These are phyloP conservation scores for Cnemophilus loriae DNA, from an alignment of 2,113 vertebrate genomes.

Conservation along the genomic window DNA sequence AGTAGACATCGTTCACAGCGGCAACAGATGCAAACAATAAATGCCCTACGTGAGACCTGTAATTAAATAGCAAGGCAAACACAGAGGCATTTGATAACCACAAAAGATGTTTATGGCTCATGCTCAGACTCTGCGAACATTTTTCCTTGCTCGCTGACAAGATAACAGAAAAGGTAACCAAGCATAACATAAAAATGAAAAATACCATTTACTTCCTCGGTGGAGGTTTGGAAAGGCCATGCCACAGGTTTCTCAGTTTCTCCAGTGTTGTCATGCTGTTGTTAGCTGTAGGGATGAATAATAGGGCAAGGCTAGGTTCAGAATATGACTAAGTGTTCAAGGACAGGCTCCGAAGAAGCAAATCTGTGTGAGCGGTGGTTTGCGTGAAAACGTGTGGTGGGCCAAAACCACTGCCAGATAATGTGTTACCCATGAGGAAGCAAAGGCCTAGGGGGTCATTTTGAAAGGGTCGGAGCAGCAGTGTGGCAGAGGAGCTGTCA, in stretches of 20 bases:
- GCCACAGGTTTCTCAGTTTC: neutral
- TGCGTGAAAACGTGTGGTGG: neutral
- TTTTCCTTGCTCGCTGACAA: slow-evolving; percentile 28
- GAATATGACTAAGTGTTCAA: neutral
- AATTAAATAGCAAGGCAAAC: slow-evolving; percentile 37
- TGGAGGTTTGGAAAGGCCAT: neutral
- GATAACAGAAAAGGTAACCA: slow-evolving; percentile 20
- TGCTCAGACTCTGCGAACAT: neutral
- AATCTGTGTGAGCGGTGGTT: neutral
- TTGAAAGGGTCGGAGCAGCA: neutral
- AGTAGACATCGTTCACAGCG: neutral
- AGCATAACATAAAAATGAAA: slow-evolving; percentile 5
- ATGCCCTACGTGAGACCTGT: neutral
- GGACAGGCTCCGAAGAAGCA: neutral
- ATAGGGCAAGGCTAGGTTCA: neutral
- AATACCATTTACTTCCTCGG: neutral
- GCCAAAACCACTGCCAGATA: neutral
- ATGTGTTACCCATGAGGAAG: fast-evolving
- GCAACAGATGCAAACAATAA: slow-evolving; percentile 39
- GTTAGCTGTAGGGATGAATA: neutral
- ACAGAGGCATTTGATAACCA: neutral
- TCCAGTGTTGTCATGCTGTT: neutral
- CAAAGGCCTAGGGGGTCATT: neutral
- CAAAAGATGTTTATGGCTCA: slow-evolving; percentile 12
- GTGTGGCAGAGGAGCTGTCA: neutral